phyloP scores from a whole-genome alignment of 2,888 invertebrate genomes.

The Xiphydria camelus region DNA sequence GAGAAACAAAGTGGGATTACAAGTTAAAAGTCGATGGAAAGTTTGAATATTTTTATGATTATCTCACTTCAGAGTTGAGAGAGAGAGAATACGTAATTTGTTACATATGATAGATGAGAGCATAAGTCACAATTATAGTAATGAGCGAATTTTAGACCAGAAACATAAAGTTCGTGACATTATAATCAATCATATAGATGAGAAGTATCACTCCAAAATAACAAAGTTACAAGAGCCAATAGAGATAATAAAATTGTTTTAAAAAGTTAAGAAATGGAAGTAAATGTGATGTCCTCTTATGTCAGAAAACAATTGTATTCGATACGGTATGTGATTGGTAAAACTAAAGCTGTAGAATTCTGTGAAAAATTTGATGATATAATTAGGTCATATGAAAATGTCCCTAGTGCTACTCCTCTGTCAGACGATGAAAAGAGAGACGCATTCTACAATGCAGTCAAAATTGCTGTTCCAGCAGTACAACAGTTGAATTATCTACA shows the following conservation, averaged over 20 bases:
- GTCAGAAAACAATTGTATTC: background rate
- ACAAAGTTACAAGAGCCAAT: background rate
- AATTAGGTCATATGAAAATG: background rate
- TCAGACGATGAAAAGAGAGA: background rate
- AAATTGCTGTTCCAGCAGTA: background rate
- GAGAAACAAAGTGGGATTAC: too few species aligned
- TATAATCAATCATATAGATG: background rate
- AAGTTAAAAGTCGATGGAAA: conserved; percentile 18
- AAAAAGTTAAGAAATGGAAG: background rate
- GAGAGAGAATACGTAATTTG: conserved; percentile 15
- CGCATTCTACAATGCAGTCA: background rate
- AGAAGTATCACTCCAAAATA: background rate
- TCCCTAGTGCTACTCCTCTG: background rate
- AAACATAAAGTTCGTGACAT: background rate
- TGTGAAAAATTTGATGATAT: background rate
- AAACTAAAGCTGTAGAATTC: background rate
- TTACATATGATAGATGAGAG: background rate
- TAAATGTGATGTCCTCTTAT: background rate
- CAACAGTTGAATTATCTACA: background rate
- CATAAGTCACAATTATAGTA: background rate
- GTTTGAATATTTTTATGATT: conserved; percentile 24
- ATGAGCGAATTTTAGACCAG: background rate
- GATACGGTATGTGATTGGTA: background rate
- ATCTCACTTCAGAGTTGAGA: conserved; percentile 24
- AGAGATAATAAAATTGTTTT: background rate